A percentile compares a stretch with the other conserved stretches of the same genome.
phyloP scores from a whole-genome alignment of 2,797 vertebrate genomes.

The Rhynchonycteris naso region DNA sequence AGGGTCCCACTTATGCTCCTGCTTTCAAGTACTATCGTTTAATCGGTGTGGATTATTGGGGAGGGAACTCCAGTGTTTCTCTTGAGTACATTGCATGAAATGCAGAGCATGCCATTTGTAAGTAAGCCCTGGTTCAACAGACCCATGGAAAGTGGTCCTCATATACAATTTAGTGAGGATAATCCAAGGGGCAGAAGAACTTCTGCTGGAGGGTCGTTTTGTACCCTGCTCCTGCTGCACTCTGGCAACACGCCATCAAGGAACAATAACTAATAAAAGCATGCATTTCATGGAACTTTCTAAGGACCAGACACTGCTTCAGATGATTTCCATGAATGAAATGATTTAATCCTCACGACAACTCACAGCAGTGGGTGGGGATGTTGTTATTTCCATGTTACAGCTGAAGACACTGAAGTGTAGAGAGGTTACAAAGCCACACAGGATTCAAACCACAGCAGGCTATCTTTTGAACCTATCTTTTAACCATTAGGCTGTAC shows the following conservation, averaged over 20 bases:
- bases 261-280: neutral
- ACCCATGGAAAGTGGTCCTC: neutral
- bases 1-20: slow-evolving; percentile 41
- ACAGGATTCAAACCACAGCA: neutral
- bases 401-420: neutral
- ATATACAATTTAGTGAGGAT: neutral
- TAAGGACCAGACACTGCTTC: neutral
- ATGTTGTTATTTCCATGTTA: neutral
- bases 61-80: neutral
- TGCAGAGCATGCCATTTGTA: neutral
- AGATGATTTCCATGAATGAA: neutral
- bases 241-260: neutral
- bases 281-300: neutral
- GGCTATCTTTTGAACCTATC: neutral
- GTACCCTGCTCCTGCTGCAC: neutral
- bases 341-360: neutral
- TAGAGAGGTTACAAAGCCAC: neutral
- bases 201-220: neutral
- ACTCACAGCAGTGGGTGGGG: neutral
- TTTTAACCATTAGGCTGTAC: neutral
- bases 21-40: slow-evolving; percentile 63
- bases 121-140: slow-evolving; percentile 18
- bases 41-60: slow-evolving; percentile 54
- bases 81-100: slow-evolving; percentile 32
- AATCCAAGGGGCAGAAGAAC: neutral